Evolutionary conservation across 92 coral and sea anemone species (phyloP).

Genomic region (Porites rus): DNA sequence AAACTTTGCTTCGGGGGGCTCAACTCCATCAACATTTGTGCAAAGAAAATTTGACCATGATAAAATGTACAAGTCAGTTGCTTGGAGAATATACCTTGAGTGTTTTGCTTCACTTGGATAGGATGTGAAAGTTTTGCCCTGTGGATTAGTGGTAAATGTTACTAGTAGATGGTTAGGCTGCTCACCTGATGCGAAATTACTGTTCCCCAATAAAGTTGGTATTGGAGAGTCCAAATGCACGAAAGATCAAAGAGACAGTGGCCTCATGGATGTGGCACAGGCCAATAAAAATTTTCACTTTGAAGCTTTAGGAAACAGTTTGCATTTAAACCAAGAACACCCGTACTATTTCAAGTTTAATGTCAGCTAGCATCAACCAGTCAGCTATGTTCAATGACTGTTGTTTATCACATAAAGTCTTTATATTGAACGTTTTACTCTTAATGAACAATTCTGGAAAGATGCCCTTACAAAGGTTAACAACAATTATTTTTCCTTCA

Average conservation of each 20-base stretch:
- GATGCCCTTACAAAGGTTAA: slow-evolving; percentile 39
- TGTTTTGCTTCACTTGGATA: slow-evolving; percentile 32
- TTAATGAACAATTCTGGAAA: slow-evolving; percentile 46
- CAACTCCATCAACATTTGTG: slow-evolving; percentile 33
- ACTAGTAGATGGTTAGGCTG: slow-evolving; percentile 41
- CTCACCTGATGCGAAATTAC: slow-evolving; percentile 50
- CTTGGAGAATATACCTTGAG: slow-evolving; percentile 48
- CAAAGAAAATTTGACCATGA: slow-evolving; percentile 60
- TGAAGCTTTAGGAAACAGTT: slow-evolving; percentile 21
- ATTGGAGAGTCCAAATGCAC: slow-evolving; percentile 59
- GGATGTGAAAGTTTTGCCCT: slow-evolving; percentile 44
- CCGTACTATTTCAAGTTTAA: slow-evolving; percentile 44
- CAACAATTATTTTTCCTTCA: slow-evolving; percentile 31
- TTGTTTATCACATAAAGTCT: slow-evolving; percentile 46
- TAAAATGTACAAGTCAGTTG: slow-evolving; percentile 57
- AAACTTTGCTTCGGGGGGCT: slow-evolving; percentile 37
- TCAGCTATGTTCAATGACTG: slow-evolving; percentile 48
- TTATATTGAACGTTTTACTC: slow-evolving; percentile 36
- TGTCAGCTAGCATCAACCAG: slow-evolving; percentile 61
- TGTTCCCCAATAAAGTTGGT: slow-evolving; percentile 37
- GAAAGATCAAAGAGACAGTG: slow-evolving; percentile 47
- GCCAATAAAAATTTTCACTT: slow-evolving; percentile 22
- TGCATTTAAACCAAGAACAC: slow-evolving; percentile 33
- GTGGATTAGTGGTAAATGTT: slow-evolving; percentile 48
- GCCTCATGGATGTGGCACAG: slow-evolving; percentile 49